Evolutionary conservation across 2,113 vertebrate genomes (phyloP).

Genomic region (Buteo buteo): DNA sequence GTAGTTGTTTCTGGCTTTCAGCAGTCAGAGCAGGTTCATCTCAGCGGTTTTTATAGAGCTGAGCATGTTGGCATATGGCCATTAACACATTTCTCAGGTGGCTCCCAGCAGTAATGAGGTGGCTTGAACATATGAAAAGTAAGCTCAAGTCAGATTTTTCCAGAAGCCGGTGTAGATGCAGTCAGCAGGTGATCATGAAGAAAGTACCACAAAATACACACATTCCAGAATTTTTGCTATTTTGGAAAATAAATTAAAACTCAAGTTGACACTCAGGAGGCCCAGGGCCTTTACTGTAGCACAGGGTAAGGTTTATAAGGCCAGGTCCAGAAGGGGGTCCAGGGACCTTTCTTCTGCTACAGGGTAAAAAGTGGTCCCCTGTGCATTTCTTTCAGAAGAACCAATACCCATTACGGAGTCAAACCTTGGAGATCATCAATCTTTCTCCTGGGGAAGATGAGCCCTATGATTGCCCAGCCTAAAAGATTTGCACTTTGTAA

Average conservation of each 20-base stretch:
- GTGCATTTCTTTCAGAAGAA: neutral
- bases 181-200: neutral
- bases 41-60: neutral
- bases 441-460: neutral
- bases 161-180: neutral
- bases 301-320: neutral
- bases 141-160: neutral
- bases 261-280: neutral
- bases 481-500: neutral
- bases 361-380: neutral
- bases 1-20: slow-evolving; percentile 48
- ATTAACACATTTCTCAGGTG: slow-evolving; percentile 62
- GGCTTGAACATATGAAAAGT: neutral
- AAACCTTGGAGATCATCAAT: neutral
- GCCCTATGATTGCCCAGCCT: neutral
- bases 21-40: slow-evolving; percentile 44
- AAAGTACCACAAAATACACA: neutral
- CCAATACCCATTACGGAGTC: neutral
- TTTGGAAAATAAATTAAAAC: neutral
- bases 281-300: neutral
- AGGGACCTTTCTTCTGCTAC: neutral
- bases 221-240: neutral
- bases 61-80: slow-evolving; percentile 6
- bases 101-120: slow-evolving; percentile 20
- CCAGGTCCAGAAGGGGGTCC: neutral